Evolutionary conservation across 1,140 invertebrate genomes (phyloP).

Genomic region (Matsumurasca onukii): DNA sequence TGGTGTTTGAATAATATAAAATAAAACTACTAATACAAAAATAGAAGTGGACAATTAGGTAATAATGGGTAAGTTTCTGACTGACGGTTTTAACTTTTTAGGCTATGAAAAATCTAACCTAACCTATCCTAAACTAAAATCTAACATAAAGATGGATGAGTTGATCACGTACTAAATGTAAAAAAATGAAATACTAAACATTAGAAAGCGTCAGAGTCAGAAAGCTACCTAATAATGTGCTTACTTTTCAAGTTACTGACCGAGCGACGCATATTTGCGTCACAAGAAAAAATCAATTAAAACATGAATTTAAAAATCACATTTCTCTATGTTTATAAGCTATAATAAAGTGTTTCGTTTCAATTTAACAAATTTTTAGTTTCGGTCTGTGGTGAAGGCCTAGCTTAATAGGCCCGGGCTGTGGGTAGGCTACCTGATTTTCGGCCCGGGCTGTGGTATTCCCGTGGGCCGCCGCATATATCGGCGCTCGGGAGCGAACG

Average conservation of each 20-base stretch:
- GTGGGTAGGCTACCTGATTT: too few species aligned
- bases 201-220: too few species aligned
- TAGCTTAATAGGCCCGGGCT: too few species aligned
- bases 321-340: neutral
- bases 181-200: too few species aligned
- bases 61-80: neutral
- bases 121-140: neutral
- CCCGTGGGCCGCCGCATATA: neutral
- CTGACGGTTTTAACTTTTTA: neutral
- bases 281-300: neutral
- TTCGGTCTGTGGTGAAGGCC: neutral
- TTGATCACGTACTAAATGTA: neutral
- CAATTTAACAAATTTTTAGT: neutral
- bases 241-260: neutral
- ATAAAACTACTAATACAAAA: neutral
- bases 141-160: neutral
- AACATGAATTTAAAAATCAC: neutral
- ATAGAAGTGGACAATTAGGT: too few species aligned
- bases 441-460: too few species aligned
- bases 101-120: neutral
- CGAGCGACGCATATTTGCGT: neutral
- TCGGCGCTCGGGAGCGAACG: neutral
- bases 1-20: neutral
- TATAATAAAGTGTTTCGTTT: neutral
- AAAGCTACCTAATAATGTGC: neutral